Conservation (phyloP, 2,113 vertebrate species). For the Cryptomyrus ogoouensis region DNA sequence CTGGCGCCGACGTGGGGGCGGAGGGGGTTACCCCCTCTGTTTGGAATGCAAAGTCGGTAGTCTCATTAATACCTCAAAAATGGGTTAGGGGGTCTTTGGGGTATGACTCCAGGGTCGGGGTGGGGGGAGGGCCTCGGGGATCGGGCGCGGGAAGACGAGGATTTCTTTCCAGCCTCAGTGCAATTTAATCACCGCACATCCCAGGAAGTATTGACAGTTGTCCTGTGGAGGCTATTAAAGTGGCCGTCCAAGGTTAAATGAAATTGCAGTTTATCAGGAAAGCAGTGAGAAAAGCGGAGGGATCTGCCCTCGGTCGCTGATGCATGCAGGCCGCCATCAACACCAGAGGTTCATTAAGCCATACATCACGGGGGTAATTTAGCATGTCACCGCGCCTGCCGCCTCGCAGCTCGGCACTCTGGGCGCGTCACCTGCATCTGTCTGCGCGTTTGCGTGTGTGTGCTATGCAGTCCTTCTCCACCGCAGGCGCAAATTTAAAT, state of each 20-base stretch:
- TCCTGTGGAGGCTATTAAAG: conserved; percentile 99
- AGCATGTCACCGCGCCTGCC: conserved; percentile 94
- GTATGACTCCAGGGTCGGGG: background rate
- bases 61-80: background rate
- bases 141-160: conserved; percentile 41
- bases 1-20: background rate
- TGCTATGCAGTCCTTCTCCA: background rate
- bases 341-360: conserved; percentile 99
- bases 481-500: background rate
- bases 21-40: background rate
- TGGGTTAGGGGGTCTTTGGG: background rate
- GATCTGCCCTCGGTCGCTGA: conserved; percentile 98
- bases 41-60: background rate
- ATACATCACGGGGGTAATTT: conserved; percentile 99
- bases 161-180: conserved; percentile 77
- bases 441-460: conserved; percentile 5
- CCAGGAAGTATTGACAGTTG: conserved; percentile 98
- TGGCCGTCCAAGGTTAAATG: conserved; percentile 99
- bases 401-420: conserved; percentile 56
- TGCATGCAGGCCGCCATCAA: conserved; percentile 99
- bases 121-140: background rate
- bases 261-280: conserved; percentile 99
- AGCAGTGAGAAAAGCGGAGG: conserved; percentile 98
- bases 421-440: background rate
- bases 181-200: conserved; percentile 97